A percentile compares a stretch with the other conserved stretches of the same genome.
Conservation (phyloP, 2,888 invertebrate genomes). For the Gandaritis pyraliata region DNA sequence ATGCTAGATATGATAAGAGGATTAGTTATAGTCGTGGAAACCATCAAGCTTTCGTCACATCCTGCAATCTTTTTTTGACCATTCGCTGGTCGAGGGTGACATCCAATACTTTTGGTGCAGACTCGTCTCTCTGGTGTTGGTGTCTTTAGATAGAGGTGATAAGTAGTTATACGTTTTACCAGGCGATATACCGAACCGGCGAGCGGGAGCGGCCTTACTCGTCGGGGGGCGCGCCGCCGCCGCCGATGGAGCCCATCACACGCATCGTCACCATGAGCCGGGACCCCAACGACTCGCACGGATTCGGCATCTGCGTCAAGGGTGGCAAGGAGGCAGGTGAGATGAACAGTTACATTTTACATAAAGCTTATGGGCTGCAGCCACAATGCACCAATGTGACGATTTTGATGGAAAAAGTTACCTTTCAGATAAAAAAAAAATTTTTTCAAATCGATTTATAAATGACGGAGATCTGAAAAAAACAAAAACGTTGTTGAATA, state of each 20-base stretch:
- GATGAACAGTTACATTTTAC: constrained; percentile 34
- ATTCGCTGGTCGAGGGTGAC: neutral
- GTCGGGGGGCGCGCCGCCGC: constrained; percentile 84
- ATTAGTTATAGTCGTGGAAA: neutral
- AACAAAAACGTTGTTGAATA: too few relatives aligned
- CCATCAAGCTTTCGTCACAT: too few relatives aligned
- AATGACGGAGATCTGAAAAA: too few relatives aligned
- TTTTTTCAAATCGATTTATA: too few relatives aligned
- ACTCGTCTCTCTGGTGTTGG: too few relatives aligned
- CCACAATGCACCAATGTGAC: too few relatives aligned
- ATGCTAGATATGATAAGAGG: neutral
- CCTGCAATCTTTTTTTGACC: neutral
- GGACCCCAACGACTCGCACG: constrained; percentile 92
- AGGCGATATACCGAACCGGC: constrained; percentile 84
- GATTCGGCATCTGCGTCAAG: constrained; percentile 96
- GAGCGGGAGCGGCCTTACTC: constrained; percentile 83
- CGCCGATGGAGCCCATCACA: constrained; percentile 90
- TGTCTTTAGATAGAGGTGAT: too few relatives aligned
- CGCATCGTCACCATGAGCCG: constrained; percentile 94
- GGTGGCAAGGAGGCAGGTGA: constrained; percentile 95
- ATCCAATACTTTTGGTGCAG: too few relatives aligned
- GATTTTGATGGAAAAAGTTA: too few relatives aligned
- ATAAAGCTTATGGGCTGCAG: neutral
- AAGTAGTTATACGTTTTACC: constrained; percentile 1
- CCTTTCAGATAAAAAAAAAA: neutral